Percentiles rank a stretch among this genome's conserved stretches.
Evolutionary conservation across 1,140 invertebrate species (phyloP).

Genomic region (Phortica variegata): DNA sequence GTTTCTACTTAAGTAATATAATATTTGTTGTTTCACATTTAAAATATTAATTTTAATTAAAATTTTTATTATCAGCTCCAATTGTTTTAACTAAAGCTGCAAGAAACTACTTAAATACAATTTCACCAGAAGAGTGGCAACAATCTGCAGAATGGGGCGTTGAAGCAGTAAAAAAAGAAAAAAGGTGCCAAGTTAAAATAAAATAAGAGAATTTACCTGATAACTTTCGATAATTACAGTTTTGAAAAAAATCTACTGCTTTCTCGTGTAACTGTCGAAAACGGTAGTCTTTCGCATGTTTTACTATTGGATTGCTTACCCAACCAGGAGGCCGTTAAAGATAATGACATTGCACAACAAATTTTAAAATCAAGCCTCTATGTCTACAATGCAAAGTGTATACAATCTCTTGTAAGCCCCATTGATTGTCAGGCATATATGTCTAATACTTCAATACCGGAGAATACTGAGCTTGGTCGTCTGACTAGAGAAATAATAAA

Average conservation of each 20-base stretch:
- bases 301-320: slow-evolving; percentile 44
- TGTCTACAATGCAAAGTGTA: slow-evolving; percentile 39
- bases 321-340: slow-evolving; percentile 27
- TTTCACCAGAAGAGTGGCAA: slow-evolving; percentile 27
- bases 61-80: slow-evolving; percentile 13
- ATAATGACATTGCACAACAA: slow-evolving; percentile 41
- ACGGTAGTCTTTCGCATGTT: slow-evolving; percentile 41
- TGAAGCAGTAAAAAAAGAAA: slow-evolving; percentile 38
- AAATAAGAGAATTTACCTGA: too few species aligned
- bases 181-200: slow-evolving; percentile 17
- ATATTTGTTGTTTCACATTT: too few species aligned
- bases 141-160: slow-evolving; percentile 30
- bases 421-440: slow-evolving; percentile 32
- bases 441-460: slow-evolving; percentile 26
- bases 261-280: slow-evolving; percentile 36
- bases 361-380: slow-evolving; percentile 41
- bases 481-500: slow-evolving; percentile 27
- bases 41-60: too few species aligned
- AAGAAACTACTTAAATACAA: slow-evolving; percentile 12
- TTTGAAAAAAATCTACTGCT: slow-evolving; percentile 36
- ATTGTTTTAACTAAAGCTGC: slow-evolving; percentile 14
- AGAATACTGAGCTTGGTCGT: slow-evolving; percentile 16
- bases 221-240: slow-evolving; percentile 10
- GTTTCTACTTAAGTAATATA: too few species aligned
- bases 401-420: slow-evolving; percentile 17